Evolutionary conservation across 1,140 invertebrate genomes (phyloP).

Genomic region (Aphidius ervi): DNA sequence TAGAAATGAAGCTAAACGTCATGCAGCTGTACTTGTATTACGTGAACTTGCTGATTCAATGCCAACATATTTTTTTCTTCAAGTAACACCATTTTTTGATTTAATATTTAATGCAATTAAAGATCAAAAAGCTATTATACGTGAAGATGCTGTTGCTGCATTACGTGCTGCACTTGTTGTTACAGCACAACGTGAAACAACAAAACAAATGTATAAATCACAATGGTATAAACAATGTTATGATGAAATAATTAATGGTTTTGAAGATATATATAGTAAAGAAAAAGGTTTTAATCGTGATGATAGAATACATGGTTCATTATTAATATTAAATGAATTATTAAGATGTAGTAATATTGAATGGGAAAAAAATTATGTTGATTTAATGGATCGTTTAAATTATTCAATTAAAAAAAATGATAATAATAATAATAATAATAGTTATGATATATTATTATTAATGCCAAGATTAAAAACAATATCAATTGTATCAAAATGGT

Average conservation of each 20-base stretch:
- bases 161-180: slow-evolving; percentile 88
- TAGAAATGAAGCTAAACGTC: slow-evolving; percentile 81
- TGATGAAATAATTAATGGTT: slow-evolving; percentile 79
- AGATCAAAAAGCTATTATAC: slow-evolving; percentile 87
- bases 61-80: slow-evolving; percentile 98
- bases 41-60: slow-evolving; percentile 92
- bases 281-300: slow-evolving; percentile 81
- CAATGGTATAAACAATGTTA: slow-evolving; percentile 91
- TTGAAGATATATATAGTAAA: slow-evolving; percentile 66
- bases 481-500: slow-evolving; percentile 55
- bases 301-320: slow-evolving; percentile 87
- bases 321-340: slow-evolving; percentile 93
- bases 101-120: slow-evolving; percentile 89
- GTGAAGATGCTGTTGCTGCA: slow-evolving; percentile 90
- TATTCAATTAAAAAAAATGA: slow-evolving; percentile 50
- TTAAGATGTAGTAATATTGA: slow-evolving; percentile 85
- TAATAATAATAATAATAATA: no score
- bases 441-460: slow-evolving; percentile 57
- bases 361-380: slow-evolving; percentile 79
- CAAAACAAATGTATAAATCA: slow-evolving; percentile 83
- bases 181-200: slow-evolving; percentile 88
- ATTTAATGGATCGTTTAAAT: slow-evolving; percentile 58
- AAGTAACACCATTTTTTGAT: slow-evolving; percentile 94
- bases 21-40: slow-evolving; percentile 87
- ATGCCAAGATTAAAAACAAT: slow-evolving; percentile 58